Evolutionary conservation across 30 jellyfish, hydroid and myxozoan species (phyloP), one percentile per base, ranked within the genome.

Genomic region (Calvadosia cruxmelitensis): DNA sequence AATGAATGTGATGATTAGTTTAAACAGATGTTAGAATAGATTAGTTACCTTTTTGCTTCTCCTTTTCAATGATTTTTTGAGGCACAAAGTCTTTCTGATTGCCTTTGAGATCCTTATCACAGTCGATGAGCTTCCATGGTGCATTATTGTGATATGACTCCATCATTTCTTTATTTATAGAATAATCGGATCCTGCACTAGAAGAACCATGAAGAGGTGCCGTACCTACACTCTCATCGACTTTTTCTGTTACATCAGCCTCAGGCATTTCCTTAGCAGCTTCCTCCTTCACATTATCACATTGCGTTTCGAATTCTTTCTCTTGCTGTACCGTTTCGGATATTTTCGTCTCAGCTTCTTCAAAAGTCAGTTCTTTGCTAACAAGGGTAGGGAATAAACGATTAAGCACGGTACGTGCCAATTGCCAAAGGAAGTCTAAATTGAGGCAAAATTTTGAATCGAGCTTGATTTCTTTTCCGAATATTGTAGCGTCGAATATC

Each of bases 361-460:
- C n/a, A n/a, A n/a, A n/a, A n/a, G n/a, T n/a, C n/a, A n/a, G n/a
- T n/a, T n/a, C n/a, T n/a, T n/a, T n/a, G n/a, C n/a, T n/a, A n/a
- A n/a, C n/a, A 42, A 42, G 57, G 20, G 57, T 20, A 42, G 57
- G 57, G 20, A 42, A 42, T 10, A 42, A 5, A 5, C 20, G 10
- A 42, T 77, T 81, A 0, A 76, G 78, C 0, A 70, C 29, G 16
- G 50, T 77, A 29, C 65, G 63, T 1, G 81, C 92, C 26, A 84
- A 33, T 29, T 42, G 25, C 26, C 52, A 36, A 80, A 74, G 77
- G 76, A 84, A 52, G 50, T 64, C 35, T 63, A 71, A 33, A 64
- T 84, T 77, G 50, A 84, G 31, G 35, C 95, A 84, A 1, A 76
- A 50, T 2, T 30, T 48, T 3, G 82, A 86, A 33, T 15, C 50